phyloP scores from a whole-genome alignment of 1,140 invertebrate genomes.

The Aphaenogaster ashmeadi region DNA sequence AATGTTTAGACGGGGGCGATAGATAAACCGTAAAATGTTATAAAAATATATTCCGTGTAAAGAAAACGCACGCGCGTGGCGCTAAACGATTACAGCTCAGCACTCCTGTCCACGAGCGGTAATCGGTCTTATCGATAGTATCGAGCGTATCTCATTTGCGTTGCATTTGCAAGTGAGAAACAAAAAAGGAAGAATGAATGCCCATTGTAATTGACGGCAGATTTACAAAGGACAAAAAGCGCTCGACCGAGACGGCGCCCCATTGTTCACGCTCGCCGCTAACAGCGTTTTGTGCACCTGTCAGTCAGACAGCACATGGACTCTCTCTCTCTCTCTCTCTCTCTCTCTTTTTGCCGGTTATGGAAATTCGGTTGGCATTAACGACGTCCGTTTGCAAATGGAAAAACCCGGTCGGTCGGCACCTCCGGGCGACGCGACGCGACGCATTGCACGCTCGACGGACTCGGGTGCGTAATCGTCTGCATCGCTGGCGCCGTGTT shows the following conservation, averaged over 20 bases:
- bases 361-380: conserved; percentile 72
- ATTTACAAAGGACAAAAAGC: conserved; percentile 36
- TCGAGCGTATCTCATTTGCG: not conserved
- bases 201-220: conserved; percentile 17
- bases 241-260: conserved; percentile 23
- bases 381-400: conserved; percentile 68
- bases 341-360: conserved; percentile 52
- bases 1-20: not conserved
- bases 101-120: not conserved
- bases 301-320: conserved; percentile 15
- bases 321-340: not conserved
- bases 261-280: conserved; percentile 36
- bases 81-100: not conserved
- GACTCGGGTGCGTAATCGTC: conserved; percentile 70
- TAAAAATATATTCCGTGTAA: conserved; percentile 10
- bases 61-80: not conserved
- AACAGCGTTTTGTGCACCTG: conserved; percentile 47
- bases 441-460: conserved; percentile 66
- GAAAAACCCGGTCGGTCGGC: conserved; percentile 66
- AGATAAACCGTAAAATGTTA: not conserved
- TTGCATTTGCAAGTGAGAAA: conserved; percentile 6
- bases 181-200: not conserved
- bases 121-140: not conserved
- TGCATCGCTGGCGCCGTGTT: conserved; percentile 71
- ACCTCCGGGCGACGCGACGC: conserved; percentile 24